A percentile compares a stretch with the other conserved stretches of the same genome.
phyloP scores from a whole-genome alignment of 2,888 invertebrate species.

The Leucozona laternaria region DNA sequence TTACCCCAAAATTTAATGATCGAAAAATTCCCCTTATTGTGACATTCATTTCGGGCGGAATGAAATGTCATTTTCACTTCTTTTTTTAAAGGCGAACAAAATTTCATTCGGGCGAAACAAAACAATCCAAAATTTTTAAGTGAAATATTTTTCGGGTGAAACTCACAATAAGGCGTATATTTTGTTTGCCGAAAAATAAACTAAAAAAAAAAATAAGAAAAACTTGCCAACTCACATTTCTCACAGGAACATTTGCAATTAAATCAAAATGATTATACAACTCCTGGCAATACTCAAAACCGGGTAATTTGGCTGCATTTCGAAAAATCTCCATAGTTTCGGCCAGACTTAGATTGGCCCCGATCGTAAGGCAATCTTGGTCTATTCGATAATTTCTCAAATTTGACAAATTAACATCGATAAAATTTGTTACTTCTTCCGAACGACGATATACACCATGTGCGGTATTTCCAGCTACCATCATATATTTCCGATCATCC shows the following conservation, averaged over 20 bases:
- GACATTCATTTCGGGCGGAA: too few relatives aligned
- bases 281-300: conserved; percentile 85
- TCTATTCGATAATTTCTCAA: conserved; percentile 84
- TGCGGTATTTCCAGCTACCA: conserved; percentile 91
- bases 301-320: conserved; percentile 81
- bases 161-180: too few relatives aligned
- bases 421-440: conserved; percentile 84
- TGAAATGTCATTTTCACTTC: too few relatives aligned
- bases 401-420: conserved; percentile 87
- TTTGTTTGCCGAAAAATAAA: conserved; percentile 4
- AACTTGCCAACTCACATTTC: conserved; percentile 86
- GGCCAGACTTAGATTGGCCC: conserved; percentile 84
- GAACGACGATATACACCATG: conserved; percentile 86
- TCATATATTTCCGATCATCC: conserved; percentile 85
- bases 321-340: conserved; percentile 84
- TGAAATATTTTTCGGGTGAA: too few relatives aligned
- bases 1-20: too few relatives aligned
- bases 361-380: conserved; percentile 78
- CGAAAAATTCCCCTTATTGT: too few relatives aligned
- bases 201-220: neutral
- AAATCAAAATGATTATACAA: conserved; percentile 86
- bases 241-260: conserved; percentile 85
- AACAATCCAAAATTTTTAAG: too few relatives aligned
- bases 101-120: too few relatives aligned
- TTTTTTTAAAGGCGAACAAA: too few relatives aligned